These are phyloP conservation scores for Siniperca undulata DNA, from an alignment of 2,797 vertebrate species.

Conservation along the genomic window DNA sequence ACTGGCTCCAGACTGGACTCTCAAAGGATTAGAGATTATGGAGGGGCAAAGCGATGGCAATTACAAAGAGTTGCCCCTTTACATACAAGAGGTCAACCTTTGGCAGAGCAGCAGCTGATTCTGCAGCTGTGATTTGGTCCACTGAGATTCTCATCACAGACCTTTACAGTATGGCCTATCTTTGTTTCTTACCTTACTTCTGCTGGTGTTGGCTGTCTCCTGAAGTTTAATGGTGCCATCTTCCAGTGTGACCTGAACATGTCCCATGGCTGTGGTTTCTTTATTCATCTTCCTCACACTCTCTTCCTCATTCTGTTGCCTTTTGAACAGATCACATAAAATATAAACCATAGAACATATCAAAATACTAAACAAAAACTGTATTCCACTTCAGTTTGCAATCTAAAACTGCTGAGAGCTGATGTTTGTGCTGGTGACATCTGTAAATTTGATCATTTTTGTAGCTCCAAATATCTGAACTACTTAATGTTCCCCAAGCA, in stretches of 20 bases:
- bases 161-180: neutral
- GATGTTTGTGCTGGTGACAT: neutral
- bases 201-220: conserved; percentile 28
- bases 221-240: conserved; percentile 32
- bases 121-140: conserved; percentile 18
- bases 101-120: neutral
- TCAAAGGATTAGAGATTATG: conserved; percentile 35
- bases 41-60: neutral
- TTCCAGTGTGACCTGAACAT: conserved; percentile 42
- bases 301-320: conserved; percentile 49
- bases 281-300: conserved; percentile 17
- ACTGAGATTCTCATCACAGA: neutral
- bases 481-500: neutral
- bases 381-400: neutral
- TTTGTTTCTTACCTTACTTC: conserved; percentile 44
- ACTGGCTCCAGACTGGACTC: conserved; percentile 19
- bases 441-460: neutral
- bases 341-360: neutral
- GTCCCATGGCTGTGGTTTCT: conserved; percentile 19
- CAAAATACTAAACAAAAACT: neutral
- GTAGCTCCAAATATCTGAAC: neutral
- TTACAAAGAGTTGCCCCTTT: neutral
- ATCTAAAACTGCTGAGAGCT: neutral
- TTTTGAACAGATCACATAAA: conserved; percentile 24
- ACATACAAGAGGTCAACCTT: neutral